Evolutionary conservation across 2,113 vertebrate genomes (phyloP).

Genomic region (Pseudolaguvia tuberculata): DNA sequence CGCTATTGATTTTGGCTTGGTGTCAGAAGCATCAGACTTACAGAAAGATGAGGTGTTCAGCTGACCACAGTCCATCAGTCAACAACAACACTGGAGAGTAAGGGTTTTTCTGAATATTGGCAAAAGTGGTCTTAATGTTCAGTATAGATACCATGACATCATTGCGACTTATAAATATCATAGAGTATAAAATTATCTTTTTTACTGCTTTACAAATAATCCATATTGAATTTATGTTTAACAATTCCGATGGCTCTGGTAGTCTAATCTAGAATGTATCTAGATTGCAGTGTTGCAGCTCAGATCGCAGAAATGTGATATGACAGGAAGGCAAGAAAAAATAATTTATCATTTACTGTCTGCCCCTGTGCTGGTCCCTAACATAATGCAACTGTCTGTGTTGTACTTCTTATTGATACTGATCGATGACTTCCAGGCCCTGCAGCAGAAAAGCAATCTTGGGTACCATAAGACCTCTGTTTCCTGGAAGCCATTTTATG

Average conservation of each 20-base stretch:
- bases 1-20: conserved; percentile 40
- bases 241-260: no score
- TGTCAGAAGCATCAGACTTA: conserved; percentile 39
- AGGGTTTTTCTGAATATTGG: conserved; percentile 12
- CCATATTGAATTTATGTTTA: no score
- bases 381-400: conserved; percentile 36
- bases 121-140: conserved; percentile 1
- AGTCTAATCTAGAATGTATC: neutral
- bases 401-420: conserved; percentile 19
- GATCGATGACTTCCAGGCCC: conserved; percentile 25
- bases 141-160: neutral
- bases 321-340: conserved; percentile 17
- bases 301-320: neutral
- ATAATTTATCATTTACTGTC: conserved; percentile 26
- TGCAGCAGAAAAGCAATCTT: conserved; percentile 31
- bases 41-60: conserved; percentile 36
- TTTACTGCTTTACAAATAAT: no score
- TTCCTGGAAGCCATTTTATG: neutral
- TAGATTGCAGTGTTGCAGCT: neutral
- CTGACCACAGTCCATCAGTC: conserved; percentile 40
- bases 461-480: conserved; percentile 6
- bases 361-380: neutral
- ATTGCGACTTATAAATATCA: no score
- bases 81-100: conserved; percentile 13
- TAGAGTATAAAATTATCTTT: no score